Conservation (phyloP, 1,140 invertebrate species). For the Ptiloglossa arizonensis region DNA sequence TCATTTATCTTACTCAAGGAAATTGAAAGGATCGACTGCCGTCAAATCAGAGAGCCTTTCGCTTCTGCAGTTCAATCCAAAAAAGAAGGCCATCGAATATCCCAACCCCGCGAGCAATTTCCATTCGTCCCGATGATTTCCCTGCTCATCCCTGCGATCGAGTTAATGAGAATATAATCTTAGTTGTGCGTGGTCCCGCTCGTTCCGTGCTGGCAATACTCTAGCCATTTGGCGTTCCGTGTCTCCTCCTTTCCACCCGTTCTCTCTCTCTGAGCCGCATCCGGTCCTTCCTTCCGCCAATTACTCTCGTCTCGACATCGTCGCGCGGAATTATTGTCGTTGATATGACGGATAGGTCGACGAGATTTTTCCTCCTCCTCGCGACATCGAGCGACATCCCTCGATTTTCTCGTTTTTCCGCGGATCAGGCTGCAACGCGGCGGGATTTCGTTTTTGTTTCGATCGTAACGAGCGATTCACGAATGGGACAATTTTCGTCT, state of each 20-base stretch:
- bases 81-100: conserved; percentile 40
- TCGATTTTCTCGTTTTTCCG: conserved; percentile 7
- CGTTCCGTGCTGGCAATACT: conserved; percentile 61
- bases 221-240: conserved; percentile 49
- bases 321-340: conserved; percentile 59
- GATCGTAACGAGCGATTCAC: background rate
- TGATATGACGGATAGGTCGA: conserved; percentile 31
- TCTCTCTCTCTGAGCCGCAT: conserved; percentile 40
- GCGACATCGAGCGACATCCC: background rate
- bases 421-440: background rate
- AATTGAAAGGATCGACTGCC: conserved; percentile 27
- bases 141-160: conserved; percentile 47
- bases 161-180: conserved; percentile 78
- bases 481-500: background rate
- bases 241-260: conserved; percentile 41
- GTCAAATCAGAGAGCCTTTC: conserved; percentile 18
- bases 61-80: conserved; percentile 10
- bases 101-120: conserved; percentile 51
- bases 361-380: background rate
- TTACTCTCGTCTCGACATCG: conserved; percentile 66
- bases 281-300: conserved; percentile 65
- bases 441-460: background rate
- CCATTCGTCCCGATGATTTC: conserved; percentile 61
- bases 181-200: conserved; percentile 73
- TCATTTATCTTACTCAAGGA: conserved; percentile 22